These are phyloP conservation scores for Sebastolobus altivelis DNA, from an alignment of 2,797 vertebrate genomes.

Conservation along the genomic window DNA sequence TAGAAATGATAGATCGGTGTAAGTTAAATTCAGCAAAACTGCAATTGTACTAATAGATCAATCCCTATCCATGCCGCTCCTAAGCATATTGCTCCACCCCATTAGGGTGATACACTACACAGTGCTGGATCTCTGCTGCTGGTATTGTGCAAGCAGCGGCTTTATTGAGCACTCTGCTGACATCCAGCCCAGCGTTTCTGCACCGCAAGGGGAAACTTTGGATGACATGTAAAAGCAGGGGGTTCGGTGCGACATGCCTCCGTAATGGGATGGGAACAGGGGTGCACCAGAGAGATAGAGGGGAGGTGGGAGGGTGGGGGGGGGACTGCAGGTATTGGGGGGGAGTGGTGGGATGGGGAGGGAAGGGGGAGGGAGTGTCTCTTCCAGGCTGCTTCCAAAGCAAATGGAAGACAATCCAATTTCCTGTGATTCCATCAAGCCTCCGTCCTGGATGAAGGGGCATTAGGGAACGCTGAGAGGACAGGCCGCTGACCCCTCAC, in stretches of 20 bases:
- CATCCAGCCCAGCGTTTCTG: conserved; percentile 84
- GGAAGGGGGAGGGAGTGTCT: conserved; percentile 75
- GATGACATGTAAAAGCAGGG: conserved; percentile 91
- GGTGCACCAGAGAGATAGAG: conserved; percentile 66
- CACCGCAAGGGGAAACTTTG: conserved; percentile 89
- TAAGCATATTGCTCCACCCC: conserved; percentile 78
- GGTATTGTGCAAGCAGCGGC: conserved; percentile 67
- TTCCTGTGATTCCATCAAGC: conserved; percentile 98
- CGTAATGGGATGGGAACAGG: conserved; percentile 90
- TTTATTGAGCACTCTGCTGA: conserved; percentile 81
- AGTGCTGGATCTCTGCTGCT: conserved; percentile 54
- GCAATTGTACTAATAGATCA: conserved; percentile 75
- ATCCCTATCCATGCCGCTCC: conserved; percentile 68
- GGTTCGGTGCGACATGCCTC: conserved; percentile 86
- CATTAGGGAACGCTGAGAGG: conserved; percentile 90
- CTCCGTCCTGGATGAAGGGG: conserved; percentile 83
- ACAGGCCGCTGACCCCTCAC: conserved; percentile 89
- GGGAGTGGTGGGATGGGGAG: conserved; percentile 55
- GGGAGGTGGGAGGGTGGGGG: conserved; percentile 72
- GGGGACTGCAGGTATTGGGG: conserved; percentile 67
- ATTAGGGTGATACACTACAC: conserved; percentile 75
- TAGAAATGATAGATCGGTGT: conserved; percentile 76
- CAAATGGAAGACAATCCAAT: conserved; percentile 99
- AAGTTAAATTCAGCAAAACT: conserved; percentile 75
- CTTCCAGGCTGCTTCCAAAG: conserved; percentile 85